Evolutionary conservation across 2,113 vertebrate genomes (phyloP).

Genomic region (Sinocyclocheilus anshuiensis): DNA sequence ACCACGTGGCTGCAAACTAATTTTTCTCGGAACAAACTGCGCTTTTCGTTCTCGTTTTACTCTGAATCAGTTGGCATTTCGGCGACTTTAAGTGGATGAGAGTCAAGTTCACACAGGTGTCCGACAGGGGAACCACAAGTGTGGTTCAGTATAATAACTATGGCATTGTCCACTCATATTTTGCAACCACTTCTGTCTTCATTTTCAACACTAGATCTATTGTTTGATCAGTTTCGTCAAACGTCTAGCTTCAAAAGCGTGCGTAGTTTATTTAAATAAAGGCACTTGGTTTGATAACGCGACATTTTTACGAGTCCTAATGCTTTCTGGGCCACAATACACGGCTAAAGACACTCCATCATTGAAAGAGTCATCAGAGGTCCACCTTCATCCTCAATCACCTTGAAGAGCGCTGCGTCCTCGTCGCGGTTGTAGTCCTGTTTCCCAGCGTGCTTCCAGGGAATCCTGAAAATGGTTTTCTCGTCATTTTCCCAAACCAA

Average conservation of each 20-base stretch:
- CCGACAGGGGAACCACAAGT: not conserved
- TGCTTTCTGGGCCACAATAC: too few relatives aligned
- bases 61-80: not conserved
- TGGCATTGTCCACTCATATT: not conserved
- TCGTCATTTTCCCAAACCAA: constrained; percentile 96
- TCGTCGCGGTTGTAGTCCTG: constrained; percentile 98
- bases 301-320: not conserved
- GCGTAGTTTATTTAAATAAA: not conserved
- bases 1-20: not conserved
- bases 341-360: too few relatives aligned
- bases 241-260: not conserved
- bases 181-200: constrained; percentile 1
- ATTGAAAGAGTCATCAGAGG: too few relatives aligned
- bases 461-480: constrained; percentile 94
- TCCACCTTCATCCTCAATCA: constrained; percentile 52
- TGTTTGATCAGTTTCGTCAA: not conserved
- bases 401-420: constrained; percentile 97
- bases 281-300: not conserved
- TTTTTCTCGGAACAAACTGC: not conserved
- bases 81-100: not conserved
- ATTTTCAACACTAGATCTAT: not conserved
- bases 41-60: not conserved
- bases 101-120: not conserved
- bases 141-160: not conserved
- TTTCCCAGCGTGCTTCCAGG: constrained; percentile 97